A percentile compares a stretch with the other conserved stretches of the same genome.
Evolutionary conservation across 2,888 invertebrate genomes (phyloP).

Genomic region (Lochmaea crataegi): DNA sequence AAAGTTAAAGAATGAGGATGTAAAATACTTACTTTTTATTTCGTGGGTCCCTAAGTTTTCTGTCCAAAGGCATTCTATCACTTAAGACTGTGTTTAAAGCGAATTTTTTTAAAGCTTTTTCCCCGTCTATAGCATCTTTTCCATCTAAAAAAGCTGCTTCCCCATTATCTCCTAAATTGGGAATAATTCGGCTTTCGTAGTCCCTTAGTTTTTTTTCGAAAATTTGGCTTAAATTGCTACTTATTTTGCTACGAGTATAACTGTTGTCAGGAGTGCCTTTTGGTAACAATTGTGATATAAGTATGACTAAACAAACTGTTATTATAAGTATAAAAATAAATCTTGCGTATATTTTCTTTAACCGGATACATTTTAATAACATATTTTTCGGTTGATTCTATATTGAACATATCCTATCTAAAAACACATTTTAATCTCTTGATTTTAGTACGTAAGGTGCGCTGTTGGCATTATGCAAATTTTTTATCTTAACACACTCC

Average conservation of each 20-base stretch:
- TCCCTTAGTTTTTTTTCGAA: conserved; percentile 50
- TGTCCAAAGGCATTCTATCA: conserved; percentile 86
- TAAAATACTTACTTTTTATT: conserved; percentile 64
- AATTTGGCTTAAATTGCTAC: conserved; percentile 39
- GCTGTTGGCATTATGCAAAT: conserved; percentile 35
- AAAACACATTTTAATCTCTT: conserved; percentile 1
- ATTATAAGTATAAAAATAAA: conserved; percentile 40
- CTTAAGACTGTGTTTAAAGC: conserved; percentile 91
- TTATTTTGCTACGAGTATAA: conserved; percentile 28
- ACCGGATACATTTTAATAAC: conserved; percentile 54
- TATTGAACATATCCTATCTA: conserved; percentile 11
- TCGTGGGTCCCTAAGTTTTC: conserved; percentile 77
- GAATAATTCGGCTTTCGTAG: conserved; percentile 74
- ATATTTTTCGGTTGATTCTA: conserved; percentile 39
- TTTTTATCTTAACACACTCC: conserved; percentile 15
- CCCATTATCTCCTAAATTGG: conserved; percentile 80
- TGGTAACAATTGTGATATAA: conserved; percentile 35
- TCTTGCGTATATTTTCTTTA: conserved; percentile 52
- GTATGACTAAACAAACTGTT: conserved; percentile 27
- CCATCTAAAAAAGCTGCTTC: conserved; percentile 75
- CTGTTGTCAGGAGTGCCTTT: conserved; percentile 22
- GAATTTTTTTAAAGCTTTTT: conserved; percentile 80
- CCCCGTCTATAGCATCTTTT: conserved; percentile 77
- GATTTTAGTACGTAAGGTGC: conserved; percentile 13
- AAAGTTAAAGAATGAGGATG: not conserved